Evolutionary conservation across 2,797 vertebrate genomes (phyloP).

Genomic region (Hozukius guyotensis): DNA sequence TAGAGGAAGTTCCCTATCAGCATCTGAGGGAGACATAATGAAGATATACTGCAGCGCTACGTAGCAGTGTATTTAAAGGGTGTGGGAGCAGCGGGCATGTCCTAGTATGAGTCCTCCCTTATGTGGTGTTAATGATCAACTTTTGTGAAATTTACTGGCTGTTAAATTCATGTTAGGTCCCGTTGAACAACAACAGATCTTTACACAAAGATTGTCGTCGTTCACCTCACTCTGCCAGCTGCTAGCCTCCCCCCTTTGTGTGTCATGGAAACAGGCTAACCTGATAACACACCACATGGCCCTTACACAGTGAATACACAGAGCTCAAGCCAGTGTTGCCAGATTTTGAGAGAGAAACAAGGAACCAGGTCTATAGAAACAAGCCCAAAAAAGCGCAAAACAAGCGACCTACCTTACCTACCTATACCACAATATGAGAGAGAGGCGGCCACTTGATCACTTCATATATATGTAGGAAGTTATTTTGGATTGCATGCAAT

Average conservation of each 20-base stretch:
- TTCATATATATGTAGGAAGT: too few species aligned
- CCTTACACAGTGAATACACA: neutral
- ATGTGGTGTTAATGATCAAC: slow-evolving; percentile 52
- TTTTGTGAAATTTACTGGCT: neutral
- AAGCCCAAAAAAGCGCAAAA: too few species aligned
- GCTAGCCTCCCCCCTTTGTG: slow-evolving; percentile 30
- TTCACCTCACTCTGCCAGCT: slow-evolving; percentile 34
- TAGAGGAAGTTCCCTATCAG: slow-evolving; percentile 69
- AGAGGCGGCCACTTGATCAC: too few species aligned
- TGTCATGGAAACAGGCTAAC: slow-evolving; percentile 43
- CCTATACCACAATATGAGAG: too few species aligned
- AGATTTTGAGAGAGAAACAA: too few species aligned
- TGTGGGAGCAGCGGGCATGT: slow-evolving; percentile 39
- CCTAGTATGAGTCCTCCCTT: neutral
- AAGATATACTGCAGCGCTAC: slow-evolving; percentile 14
- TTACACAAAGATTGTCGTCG: neutral
- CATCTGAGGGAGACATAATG: slow-evolving; percentile 12
- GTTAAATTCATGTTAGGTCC: slow-evolving; percentile 4
- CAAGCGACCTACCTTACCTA: too few species aligned
- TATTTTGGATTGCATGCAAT: too few species aligned
- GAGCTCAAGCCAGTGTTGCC: neutral
- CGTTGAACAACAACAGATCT: neutral
- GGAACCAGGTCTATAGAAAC: too few species aligned
- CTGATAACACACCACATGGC: slow-evolving; percentile 53
- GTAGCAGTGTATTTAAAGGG: slow-evolving; percentile 59